These are phyloP conservation scores for Semibalanus balanoides DNA, from an alignment of 1,140 invertebrate species.

Conservation along the genomic window DNA sequence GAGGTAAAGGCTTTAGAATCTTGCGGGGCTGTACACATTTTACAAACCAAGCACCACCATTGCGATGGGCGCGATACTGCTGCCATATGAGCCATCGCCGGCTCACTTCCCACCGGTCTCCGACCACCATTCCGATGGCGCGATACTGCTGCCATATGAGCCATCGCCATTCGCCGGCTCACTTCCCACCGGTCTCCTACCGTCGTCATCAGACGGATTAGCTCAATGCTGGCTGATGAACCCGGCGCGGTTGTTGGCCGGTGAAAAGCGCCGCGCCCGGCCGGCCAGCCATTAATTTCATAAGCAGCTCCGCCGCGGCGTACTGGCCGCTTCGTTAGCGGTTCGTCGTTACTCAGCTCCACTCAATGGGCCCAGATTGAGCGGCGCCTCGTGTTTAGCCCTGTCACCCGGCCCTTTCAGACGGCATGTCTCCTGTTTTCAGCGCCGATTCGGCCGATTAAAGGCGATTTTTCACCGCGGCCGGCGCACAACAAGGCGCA, in stretches of 20 bases:
- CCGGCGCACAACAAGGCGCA: neutral
- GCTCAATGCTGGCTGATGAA: neutral
- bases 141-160: too few relatives aligned
- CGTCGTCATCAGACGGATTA: neutral
- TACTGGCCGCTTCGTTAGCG: neutral
- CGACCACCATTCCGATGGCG: too few relatives aligned
- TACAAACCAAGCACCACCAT: too few relatives aligned
- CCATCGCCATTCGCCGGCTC: too few relatives aligned
- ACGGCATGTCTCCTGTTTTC: neutral
- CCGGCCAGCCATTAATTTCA: neutral
- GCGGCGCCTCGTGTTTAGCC: neutral
- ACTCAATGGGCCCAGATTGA: neutral
- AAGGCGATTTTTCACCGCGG: neutral
- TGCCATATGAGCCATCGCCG: too few relatives aligned
- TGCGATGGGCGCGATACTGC: too few relatives aligned
- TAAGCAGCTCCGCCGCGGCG: neutral
- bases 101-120: too few relatives aligned
- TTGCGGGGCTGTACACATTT: too few relatives aligned
- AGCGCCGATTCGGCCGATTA: neutral
- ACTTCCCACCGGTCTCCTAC: too few relatives aligned
- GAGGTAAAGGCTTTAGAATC: too few relatives aligned
- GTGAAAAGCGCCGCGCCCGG: neutral
- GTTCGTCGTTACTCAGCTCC: neutral
- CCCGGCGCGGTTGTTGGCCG: neutral
- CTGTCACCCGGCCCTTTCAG: neutral